phyloP scores from a whole-genome alignment of 2,888 invertebrate species.

The Cataglyphis livida region DNA sequence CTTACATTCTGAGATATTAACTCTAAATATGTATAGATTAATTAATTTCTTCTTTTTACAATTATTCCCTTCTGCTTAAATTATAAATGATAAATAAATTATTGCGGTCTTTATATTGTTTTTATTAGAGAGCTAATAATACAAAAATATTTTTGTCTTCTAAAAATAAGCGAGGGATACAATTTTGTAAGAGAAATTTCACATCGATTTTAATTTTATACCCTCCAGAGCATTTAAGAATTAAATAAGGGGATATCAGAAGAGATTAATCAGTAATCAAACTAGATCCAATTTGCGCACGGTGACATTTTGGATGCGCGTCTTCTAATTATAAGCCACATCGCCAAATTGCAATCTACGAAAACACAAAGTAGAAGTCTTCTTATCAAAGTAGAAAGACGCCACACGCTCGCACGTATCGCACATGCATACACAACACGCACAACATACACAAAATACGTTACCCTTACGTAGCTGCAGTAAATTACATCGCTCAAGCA shows the following conservation, averaged over 20 bases:
- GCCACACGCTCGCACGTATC: conserved; percentile 16
- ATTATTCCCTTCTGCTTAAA: neutral
- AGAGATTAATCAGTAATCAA: conserved; percentile 10
- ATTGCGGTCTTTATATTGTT: neutral
- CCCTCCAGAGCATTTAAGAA: neutral
- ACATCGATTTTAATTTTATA: conserved; percentile 13
- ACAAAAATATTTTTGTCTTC: neutral
- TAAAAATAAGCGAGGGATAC: neutral
- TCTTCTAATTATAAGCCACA: conserved; percentile 1
- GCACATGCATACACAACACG: neutral
- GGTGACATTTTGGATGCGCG: conserved; percentile 26
- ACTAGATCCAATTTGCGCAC: conserved; percentile 38
- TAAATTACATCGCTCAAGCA: conserved; percentile 47
- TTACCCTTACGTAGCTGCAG: conserved; percentile 38
- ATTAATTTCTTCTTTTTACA: neutral
- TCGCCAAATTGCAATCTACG: conserved; percentile 41
- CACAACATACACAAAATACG: neutral
- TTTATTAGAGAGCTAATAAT: neutral
- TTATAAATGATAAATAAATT: neutral
- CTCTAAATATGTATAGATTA: neutral
- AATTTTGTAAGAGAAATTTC: neutral
- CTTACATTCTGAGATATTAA: neutral
- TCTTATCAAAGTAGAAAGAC: conserved; percentile 52
- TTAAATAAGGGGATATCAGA: neutral
- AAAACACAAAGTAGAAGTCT: neutral